These are phyloP conservation scores for Thinocorus orbignyianus DNA, from an alignment of 2,113 vertebrate genomes.

Conservation along the genomic window DNA sequence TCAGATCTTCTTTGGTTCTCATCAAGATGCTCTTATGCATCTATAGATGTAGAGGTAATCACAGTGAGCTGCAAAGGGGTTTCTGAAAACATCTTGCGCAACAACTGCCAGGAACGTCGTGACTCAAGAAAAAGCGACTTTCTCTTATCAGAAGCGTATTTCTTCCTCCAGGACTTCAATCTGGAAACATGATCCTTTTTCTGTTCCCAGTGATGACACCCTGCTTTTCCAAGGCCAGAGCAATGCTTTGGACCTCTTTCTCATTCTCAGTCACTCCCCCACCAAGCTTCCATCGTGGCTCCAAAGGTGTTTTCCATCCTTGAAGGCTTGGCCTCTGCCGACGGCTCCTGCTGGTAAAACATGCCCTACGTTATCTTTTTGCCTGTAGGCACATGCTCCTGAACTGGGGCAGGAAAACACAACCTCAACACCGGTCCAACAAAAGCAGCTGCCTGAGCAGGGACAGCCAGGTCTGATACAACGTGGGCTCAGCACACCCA, in stretches of 20 bases:
- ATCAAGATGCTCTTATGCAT: too few relatives aligned
- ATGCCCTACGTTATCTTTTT: not conserved
- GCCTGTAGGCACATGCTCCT: not conserved
- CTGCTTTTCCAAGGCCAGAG: not conserved
- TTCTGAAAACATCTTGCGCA: slow-evolving; percentile 32
- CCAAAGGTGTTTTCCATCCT: slow-evolving; percentile 13
- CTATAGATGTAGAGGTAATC: not conserved
- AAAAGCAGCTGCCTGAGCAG: not conserved
- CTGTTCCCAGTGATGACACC: not conserved
- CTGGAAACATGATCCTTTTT: slow-evolving; percentile 4
- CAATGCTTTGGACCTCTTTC: not conserved
- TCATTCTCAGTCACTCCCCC: not conserved
- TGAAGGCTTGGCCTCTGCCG: not conserved
- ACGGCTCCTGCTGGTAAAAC: not conserved
- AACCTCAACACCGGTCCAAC: not conserved
- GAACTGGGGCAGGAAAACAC: not conserved
- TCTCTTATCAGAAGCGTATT: slow-evolving; percentile 19
- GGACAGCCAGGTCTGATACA: not conserved
- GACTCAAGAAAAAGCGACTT: slow-evolving; percentile 25
- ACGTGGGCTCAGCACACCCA: accelerated
- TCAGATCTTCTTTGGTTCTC: not conserved
- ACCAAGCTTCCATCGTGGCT: not conserved
- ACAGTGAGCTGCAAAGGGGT: not conserved
- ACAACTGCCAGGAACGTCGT: slow-evolving; percentile 36
- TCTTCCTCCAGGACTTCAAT: slow-evolving; percentile 32